These are phyloP conservation scores for Vidua macroura DNA, from an alignment of 2,113 vertebrate genomes.

Conservation along the genomic window DNA sequence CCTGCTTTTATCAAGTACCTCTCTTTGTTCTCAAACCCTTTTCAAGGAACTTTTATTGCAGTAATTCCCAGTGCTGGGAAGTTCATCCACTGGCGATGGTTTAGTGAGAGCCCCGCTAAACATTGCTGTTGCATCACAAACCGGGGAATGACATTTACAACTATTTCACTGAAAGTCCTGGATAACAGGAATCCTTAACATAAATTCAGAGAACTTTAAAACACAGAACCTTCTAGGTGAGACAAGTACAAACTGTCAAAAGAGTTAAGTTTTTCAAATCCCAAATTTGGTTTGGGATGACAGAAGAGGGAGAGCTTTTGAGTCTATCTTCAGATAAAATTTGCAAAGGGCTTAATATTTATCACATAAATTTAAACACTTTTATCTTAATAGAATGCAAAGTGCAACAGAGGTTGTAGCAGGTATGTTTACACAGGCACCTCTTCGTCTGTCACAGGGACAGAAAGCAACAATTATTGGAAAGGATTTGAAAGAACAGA, in stretches of 20 bases:
- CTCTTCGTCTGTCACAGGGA: background rate
- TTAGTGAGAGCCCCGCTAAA: background rate
- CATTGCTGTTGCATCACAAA: background rate
- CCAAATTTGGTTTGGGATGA: background rate
- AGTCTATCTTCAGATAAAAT: background rate
- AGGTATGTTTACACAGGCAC: background rate
- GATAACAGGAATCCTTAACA: background rate
- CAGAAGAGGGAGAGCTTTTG: background rate
- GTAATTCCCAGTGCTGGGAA: background rate
- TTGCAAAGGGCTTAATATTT: background rate
- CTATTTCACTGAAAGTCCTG: background rate
- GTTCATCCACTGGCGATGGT: background rate
- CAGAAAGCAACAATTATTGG: background rate
- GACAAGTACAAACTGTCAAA: background rate
- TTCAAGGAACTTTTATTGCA: background rate
- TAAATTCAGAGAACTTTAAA: background rate
- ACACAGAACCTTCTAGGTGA: background rate
- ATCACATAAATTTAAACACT: background rate
- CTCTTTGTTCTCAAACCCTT: background rate
- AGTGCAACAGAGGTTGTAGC: background rate
- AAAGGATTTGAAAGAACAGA: background rate
- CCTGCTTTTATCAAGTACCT: background rate
- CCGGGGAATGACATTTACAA: background rate
- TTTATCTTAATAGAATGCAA: slow-evolving; percentile 6
- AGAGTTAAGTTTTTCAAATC: background rate